Percentiles rank a stretch among this genome's conserved stretches.
These are phyloP conservation scores for Phrynocephalus versicolor DNA, from an alignment of 2,113 vertebrate genomes.

Conservation along the genomic window DNA sequence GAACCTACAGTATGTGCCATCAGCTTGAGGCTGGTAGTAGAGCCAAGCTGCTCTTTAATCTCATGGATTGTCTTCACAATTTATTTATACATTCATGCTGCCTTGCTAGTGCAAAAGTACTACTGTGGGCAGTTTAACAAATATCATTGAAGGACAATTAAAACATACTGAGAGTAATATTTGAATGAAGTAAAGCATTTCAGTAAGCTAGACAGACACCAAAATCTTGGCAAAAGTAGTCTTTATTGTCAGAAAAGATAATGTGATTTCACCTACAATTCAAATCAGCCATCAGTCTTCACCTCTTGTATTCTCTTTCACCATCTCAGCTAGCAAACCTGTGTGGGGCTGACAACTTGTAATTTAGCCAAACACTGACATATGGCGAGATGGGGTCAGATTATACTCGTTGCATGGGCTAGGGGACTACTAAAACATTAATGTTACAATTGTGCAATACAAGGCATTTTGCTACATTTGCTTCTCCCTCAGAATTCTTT, in stretches of 20 bases:
- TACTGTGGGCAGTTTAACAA: too few relatives aligned
- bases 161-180: background rate
- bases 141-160: too few relatives aligned
- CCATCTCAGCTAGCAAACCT: slow-evolving; percentile 19
- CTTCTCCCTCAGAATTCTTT: slow-evolving; percentile 22
- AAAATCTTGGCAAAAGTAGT: background rate
- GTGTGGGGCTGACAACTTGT: background rate
- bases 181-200: too few relatives aligned
- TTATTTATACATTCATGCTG: too few relatives aligned
- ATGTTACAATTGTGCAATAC: slow-evolving; percentile 12
- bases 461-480: slow-evolving; percentile 26
- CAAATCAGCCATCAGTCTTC: background rate
- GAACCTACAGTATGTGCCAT: background rate
- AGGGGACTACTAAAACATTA: slow-evolving; percentile 30
- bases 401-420: background rate
- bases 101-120: too few relatives aligned
- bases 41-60: too few relatives aligned
- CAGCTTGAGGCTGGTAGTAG: too few relatives aligned
- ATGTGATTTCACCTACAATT: background rate
- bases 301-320: background rate
- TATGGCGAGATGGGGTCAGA: slow-evolving; percentile 32
- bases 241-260: background rate
- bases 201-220: background rate
- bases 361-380: slow-evolving; percentile 44
- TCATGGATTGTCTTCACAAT: background rate